These are phyloP conservation scores for Drosophila quasianomalipes DNA, from an alignment of 2,888 invertebrate genomes.

Conservation along the genomic window DNA sequence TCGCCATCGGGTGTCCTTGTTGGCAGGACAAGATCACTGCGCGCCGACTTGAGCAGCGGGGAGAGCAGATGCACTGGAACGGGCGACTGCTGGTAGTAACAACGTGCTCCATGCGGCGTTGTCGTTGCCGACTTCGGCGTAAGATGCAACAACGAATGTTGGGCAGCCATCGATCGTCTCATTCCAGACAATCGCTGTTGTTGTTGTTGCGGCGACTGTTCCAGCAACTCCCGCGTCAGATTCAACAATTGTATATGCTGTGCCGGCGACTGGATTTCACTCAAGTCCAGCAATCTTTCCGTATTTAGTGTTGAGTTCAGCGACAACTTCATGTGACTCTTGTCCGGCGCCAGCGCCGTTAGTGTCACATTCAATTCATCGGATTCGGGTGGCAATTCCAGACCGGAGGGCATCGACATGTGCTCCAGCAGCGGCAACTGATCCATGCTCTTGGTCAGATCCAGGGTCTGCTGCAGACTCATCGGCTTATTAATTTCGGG, in stretches of 20 bases:
- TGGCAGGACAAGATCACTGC: constrained; percentile 79
- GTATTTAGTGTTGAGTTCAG: constrained; percentile 83
- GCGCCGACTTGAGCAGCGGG: constrained; percentile 72
- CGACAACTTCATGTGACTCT: constrained; percentile 82
- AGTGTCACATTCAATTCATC: constrained; percentile 74
- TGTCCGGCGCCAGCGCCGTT: constrained; percentile 74
- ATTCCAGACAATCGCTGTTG: constrained; percentile 18
- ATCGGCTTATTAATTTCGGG: background rate
- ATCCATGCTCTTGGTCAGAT: constrained; percentile 68
- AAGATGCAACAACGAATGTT: constrained; percentile 77
- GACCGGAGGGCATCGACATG: constrained; percentile 78
- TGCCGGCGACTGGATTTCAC: constrained; percentile 68
- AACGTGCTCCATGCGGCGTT: constrained; percentile 66
- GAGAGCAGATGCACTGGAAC: constrained; percentile 67
- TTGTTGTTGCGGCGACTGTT: constrained; percentile 55
- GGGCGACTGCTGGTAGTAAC: constrained; percentile 53
- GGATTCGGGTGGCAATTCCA: constrained; percentile 16
- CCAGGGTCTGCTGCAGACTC: constrained; percentile 29
- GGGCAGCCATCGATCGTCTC: constrained; percentile 50
- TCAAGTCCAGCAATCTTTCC: constrained; percentile 81
- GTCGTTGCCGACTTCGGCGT: constrained; percentile 72
- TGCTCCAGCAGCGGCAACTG: constrained; percentile 77
- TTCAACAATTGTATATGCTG: constrained; percentile 79
- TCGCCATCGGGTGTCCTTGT: constrained; percentile 79
- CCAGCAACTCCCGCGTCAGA: constrained; percentile 78